Evolutionary conservation across 1,140 invertebrate genomes (phyloP), one percentile per base, ranked within the genome.

Genomic region (Eubasilissa regina): DNA sequence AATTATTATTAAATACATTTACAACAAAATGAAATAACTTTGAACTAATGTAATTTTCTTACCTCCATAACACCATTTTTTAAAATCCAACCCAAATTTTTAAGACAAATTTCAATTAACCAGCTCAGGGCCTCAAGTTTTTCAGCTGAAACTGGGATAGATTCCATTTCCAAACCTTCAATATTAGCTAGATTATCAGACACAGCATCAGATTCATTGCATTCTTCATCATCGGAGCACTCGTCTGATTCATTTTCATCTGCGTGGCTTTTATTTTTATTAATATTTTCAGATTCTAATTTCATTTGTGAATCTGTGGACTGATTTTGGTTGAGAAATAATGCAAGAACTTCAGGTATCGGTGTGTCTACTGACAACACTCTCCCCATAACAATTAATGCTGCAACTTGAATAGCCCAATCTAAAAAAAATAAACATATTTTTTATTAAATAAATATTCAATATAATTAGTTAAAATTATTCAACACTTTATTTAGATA

Each of bases 341-440:
- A 74, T 77, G 47, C 85, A 85, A 68, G 80, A 74, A 72, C 84
- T 84, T 79, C 70, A 21, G 75, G 64, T 15, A 75, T 85, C 85
- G 86, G 89, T 58, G 92, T 93, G 85, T 94, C 93, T 19, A 91
- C 88, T 51, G 92, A 92, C 25, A 94, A 87, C 53, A 96, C 87
- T 79, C 93, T 93, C 48, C 95, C 94, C 83, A 96, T 92, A 58
- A 95, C 93, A 45, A 95, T 92, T 64, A 97, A 83, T 1, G 93
- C 92, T 0, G 93, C 93, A 8, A 96, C 94, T 86, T 94, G 91
- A 48, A 97, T 90, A 60, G 93, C 93, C 4, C 91, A 89, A 88
- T 95, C 94, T 93, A 84, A 72, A 85, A 86, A 53, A 64, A 72
- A 21, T 7, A 60, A 60, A 51, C n/a, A 3, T 13, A 4, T 51